Conservation (phyloP, 1,140 invertebrate genomes). For the Apis mellifera region Amel_HAv3.1 CM009945.2:8547501-8548000, state of each 20-base stretch:
- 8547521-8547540: conserved; percentile 8
- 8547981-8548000: no score
- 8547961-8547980: no score
- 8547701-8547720: neutral
- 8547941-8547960: no score
- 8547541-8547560: neutral
- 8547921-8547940: no score
- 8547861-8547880: no score
- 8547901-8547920: no score
- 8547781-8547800: neutral
- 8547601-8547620: conserved; percentile 19
- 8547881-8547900: no score
- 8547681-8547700: conserved; percentile 29
- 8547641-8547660: no score
- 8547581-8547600: neutral
- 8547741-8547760: neutral
- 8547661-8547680: no score
- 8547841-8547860: no score
- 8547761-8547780: neutral
- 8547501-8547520: conserved; percentile 39
- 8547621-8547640: conserved; percentile 26
- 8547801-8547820: no score
- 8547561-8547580: conserved; percentile 19
- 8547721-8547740: conserved; percentile 3
- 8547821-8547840: no score